A percentile compares a stretch with the other conserved stretches of the same genome.
These are phyloP conservation scores for Vimba vimba DNA, from an alignment of 2,113 vertebrate genomes.

Conservation along the genomic window DNA sequence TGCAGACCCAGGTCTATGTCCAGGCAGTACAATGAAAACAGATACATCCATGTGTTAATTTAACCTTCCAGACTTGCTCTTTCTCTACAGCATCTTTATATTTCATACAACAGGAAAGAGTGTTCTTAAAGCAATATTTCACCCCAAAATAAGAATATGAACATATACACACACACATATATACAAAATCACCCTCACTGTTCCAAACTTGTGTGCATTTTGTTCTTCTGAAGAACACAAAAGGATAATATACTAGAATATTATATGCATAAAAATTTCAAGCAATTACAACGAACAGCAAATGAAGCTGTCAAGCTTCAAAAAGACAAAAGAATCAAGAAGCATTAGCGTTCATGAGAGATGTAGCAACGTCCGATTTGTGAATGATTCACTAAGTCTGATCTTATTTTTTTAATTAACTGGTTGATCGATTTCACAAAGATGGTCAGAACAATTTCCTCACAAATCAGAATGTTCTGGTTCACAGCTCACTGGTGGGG, in stretches of 20 bases:
- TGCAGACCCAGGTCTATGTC: conserved; percentile 44
- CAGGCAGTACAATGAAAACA: conserved; percentile 35
- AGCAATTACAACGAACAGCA: neutral
- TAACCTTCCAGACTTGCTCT: conserved; percentile 6
- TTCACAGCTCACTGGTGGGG: neutral
- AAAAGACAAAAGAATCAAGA: neutral
- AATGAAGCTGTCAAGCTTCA: conserved; percentile 1
- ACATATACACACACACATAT: too few relatives aligned
- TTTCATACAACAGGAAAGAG: neutral
- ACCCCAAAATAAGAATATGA: neutral
- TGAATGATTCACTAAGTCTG: neutral
- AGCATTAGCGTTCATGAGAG: neutral
- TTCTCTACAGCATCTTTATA: neutral
- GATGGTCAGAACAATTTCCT: too few relatives aligned
- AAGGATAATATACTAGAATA: neutral
- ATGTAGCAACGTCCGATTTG: neutral
- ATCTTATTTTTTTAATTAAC: too few relatives aligned
- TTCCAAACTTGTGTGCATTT: neutral
- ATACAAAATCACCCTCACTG: neutral
- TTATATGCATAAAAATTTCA: neutral
- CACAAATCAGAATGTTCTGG: neutral
- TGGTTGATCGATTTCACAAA: too few relatives aligned
- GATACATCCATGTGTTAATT: conserved; percentile 1
- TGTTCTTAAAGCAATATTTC: neutral
- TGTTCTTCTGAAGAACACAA: neutral